Evolutionary conservation across 2,888 invertebrate genomes (phyloP), one percentile per base, ranked within the genome.

Genomic region (Villa cingulata): DNA sequence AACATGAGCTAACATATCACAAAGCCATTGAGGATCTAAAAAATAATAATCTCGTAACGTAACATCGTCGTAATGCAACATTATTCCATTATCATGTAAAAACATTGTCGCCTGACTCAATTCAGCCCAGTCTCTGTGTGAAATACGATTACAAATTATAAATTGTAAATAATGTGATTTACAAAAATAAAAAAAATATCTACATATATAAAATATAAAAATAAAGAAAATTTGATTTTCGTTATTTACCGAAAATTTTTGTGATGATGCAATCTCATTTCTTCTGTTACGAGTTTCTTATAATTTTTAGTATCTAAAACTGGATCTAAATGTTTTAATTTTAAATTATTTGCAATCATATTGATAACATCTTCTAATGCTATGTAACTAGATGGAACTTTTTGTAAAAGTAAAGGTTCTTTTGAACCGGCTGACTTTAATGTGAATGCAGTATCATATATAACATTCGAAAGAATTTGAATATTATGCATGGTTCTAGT

Each of bases 21-120:
- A 97, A 38, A 98, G 74, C 97, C 97, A 98, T 66, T 98, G 97
- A 0, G 97, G 96, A 66, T 95, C 89, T 40, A 98, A 71, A 69
- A 98, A 98, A 70, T 95, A 96, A 43, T 95, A 74, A 70, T 97
- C 95, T 62, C 90, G 86, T 3, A 95, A 71, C 0, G 91, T 89
- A 0, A 92, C 90, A 65, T 95, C 95, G 58, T 94, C 92, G 59
- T 92, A 94, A 66, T 94, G 92, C 2, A 96, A 74, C 10, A 97
- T 72, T 2, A 97, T 91, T 34, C 90, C 97, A 66, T 97, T 97
- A 61, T 98, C 98, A 63, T 98, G 97, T 2, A 98, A 74, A 69
- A 98, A 98, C 64, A 92, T 78, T 1, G 96, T 95, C 0, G 97
- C 98, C 63, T 96, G 94, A 59, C 90, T 87, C 45, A 96, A 67